Percentiles rank a stretch among this genome's conserved stretches.
phyloP scores from a whole-genome alignment of 2,888 invertebrate genomes.

The Rhaphigaster nebulosa region DNA sequence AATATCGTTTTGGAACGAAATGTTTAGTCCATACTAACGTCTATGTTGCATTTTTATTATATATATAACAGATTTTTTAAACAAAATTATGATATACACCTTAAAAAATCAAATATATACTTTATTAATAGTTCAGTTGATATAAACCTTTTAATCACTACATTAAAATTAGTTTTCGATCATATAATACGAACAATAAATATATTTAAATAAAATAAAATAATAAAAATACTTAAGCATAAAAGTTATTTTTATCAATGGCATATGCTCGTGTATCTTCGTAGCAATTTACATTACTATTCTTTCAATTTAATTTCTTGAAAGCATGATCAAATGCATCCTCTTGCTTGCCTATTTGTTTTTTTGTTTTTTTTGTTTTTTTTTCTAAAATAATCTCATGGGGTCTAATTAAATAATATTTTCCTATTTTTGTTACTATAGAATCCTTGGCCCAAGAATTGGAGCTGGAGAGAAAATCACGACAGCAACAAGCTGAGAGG shows the following conservation, averaged over 20 bases:
- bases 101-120: no score
- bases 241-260: background rate
- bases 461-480: slow-evolving; percentile 85
- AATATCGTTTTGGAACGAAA: background rate
- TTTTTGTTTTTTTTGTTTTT: no score
- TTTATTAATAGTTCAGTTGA: no score
- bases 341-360: background rate
- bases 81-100: no score
- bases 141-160: no score
- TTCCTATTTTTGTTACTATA: slow-evolving; percentile 68
- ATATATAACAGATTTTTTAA: no score
- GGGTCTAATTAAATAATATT: background rate
- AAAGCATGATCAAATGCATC: background rate
- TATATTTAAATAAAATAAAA: no score
- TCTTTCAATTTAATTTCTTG: background rate
- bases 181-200: no score
- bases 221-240: no score
- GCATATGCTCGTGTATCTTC: background rate
- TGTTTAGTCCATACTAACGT: background rate
- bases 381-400: background rate
- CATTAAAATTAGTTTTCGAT: no score
- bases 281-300: background rate
- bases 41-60: no score
- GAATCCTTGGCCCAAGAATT: slow-evolving; percentile 89
- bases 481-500: slow-evolving; percentile 72